Base-by-base conservation (phyloP, 2,113 vertebrate species). In the Erythrocercus mccallii region DNA sequence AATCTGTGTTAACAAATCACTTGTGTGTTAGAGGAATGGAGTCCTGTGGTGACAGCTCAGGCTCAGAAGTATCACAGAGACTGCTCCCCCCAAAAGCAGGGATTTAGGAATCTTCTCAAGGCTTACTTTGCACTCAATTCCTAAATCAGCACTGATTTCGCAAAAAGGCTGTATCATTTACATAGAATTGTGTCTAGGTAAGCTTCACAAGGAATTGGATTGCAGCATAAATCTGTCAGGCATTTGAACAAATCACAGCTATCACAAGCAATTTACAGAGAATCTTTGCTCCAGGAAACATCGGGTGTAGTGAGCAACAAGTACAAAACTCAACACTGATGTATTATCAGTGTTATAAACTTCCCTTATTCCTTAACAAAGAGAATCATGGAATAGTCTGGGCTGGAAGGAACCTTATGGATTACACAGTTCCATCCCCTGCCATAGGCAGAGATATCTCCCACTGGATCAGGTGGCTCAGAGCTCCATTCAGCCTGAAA, bases 41-140 rank as follows among this genome's bases (percentile, higher is more conserved):
- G 16, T 31, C 40, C 37, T 54, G 60, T 0, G 0, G 4, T 1
- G 3, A 2, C 16, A 47, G 35, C 12, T 15, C 12, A 8, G 20
- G 27, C 18, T 65, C 50, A 11, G 27, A 78, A 48, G 22, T 15
- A n/a, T 9, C 24, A 53, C 42, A 85, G 42, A 73, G 15, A 38
- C 31, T 38, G 27, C 27, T 80, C 48, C 45, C 28, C 19, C 4
- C 28, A 33, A 33, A 30, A 56, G 30, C 31, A n/a, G 54, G 33
- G 45, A 40, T 13, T 58, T 37, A 35, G 31, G 5, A 57, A 61
- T 62, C 35, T 68, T 72, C 40, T 40, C 33, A 15, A 12, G 6
- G 35, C 21, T 76, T 82, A 20, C 42, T 60, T 65, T 68, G 30
- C 23, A 44, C 33, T 21, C 30, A 61, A 17, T 19, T 70, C n/a